Conservation (phyloP, 2,888 invertebrate species). For the Heliconius ismenius region DNA sequence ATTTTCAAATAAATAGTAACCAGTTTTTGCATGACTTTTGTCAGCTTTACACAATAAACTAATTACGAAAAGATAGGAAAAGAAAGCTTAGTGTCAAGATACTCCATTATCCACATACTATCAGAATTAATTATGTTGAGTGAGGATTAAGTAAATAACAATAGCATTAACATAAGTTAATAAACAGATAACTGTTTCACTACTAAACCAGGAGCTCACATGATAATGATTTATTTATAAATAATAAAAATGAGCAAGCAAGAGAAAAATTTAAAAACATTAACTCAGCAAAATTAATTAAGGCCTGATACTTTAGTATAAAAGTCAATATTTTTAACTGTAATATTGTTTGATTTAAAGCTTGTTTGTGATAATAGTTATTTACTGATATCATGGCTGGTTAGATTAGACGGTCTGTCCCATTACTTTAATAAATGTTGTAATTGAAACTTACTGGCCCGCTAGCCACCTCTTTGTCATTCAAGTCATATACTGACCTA, state of each 20-base stretch:
- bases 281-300: not conserved
- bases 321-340: constrained; percentile 14
- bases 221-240: not conserved
- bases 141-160: too few species aligned
- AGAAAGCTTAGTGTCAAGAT: not conserved
- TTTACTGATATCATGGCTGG: constrained; percentile 26
- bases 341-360: constrained; percentile 23
- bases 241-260: not conserved
- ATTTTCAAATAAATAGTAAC: too few species aligned
- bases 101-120: not conserved
- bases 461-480: constrained; percentile 43
- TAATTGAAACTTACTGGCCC: constrained; percentile 39
- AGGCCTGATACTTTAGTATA: not conserved
- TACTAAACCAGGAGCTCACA: too few species aligned
- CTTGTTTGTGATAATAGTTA: constrained; percentile 28
- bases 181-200: too few species aligned
- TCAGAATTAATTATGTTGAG: too few species aligned
- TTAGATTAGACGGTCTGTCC: constrained; percentile 19
- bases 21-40: too few species aligned
- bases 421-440: constrained; percentile 11
- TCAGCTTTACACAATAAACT: too few species aligned
- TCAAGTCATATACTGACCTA: constrained; percentile 41
- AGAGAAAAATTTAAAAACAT: not conserved
- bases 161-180: too few species aligned
- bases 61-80: too few species aligned